Percentiles rank a stretch among this genome's conserved stretches.
phyloP scores from a whole-genome alignment of 2,888 invertebrate genomes.

The Eupelmus urozonus region DNA sequence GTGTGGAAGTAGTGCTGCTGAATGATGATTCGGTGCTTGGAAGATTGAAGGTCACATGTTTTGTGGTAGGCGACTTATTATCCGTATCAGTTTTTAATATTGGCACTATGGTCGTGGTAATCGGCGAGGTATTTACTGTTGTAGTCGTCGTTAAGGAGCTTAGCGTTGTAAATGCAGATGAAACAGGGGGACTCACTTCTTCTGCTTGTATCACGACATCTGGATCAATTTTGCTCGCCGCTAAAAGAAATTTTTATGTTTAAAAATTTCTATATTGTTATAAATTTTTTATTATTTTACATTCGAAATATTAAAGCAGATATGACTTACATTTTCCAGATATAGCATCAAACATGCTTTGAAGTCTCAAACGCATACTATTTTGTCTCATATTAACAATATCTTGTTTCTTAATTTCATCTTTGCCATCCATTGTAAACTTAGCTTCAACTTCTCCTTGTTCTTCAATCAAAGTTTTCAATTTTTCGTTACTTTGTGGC shows the following conservation, averaged over 20 bases:
- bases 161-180: slow-evolving; percentile 63
- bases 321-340: slow-evolving; percentile 72
- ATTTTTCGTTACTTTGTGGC: slow-evolving; percentile 71
- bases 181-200: slow-evolving; percentile 62
- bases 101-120: slow-evolving; percentile 70
- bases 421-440: slow-evolving; percentile 69
- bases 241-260: slow-evolving; percentile 50
- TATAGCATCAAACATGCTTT: slow-evolving; percentile 76
- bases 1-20: background rate
- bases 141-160: slow-evolving; percentile 72
- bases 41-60: slow-evolving; percentile 70
- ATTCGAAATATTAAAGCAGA: background rate
- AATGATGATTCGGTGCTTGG: slow-evolving; percentile 49
- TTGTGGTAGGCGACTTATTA: slow-evolving; percentile 61
- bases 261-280: too few species aligned
- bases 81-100: slow-evolving; percentile 64
- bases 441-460: slow-evolving; percentile 68
- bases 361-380: slow-evolving; percentile 72
- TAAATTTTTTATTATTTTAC: background rate
- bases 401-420: slow-evolving; percentile 75
- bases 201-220: slow-evolving; percentile 75
- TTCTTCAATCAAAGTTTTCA: slow-evolving; percentile 70
- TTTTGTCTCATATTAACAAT: slow-evolving; percentile 74
- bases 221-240: slow-evolving; percentile 71
- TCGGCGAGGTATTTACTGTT: slow-evolving; percentile 72